phyloP scores from a whole-genome alignment of 2,113 vertebrate genomes.

The Uropsilus gracilis region DNA sequence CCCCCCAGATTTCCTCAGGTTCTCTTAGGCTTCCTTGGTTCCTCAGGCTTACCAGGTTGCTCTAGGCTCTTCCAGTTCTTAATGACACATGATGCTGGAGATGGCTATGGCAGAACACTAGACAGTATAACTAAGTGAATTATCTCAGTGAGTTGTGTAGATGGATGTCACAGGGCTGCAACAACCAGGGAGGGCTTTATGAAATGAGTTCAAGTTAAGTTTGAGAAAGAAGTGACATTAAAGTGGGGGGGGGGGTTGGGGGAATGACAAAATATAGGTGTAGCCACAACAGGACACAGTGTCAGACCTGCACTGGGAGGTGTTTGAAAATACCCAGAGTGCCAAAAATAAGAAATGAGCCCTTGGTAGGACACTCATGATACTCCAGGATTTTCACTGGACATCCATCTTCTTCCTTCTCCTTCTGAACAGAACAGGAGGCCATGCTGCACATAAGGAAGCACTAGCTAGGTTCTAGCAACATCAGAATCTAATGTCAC shows the following conservation, averaged over 20 bases:
- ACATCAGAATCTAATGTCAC: rapidly evolving
- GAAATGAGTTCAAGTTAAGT: not conserved
- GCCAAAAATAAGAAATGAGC: no score
- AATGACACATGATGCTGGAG: no score
- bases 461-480: not conserved
- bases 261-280: not conserved
- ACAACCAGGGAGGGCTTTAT: no score
- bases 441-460: rapidly evolving
- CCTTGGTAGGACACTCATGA: not conserved
- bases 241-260: no score
- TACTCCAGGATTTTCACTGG: not conserved
- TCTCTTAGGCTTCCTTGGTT: no score
- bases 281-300: not conserved
- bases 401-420: not conserved
- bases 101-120: no score
- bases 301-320: not conserved
- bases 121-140: not conserved
- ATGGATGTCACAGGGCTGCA: rapidly evolving
- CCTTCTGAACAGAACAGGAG: not conserved
- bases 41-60: no score
- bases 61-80: no score
- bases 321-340: not conserved
- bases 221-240: no score
- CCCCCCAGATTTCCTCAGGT: no score
- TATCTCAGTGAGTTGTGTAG: rapidly evolving